A percentile compares a stretch with the other conserved stretches of the same genome.
Evolutionary conservation across 2,113 vertebrate genomes (phyloP).

Genomic region (Gasterosteus nipponicus): DNA sequence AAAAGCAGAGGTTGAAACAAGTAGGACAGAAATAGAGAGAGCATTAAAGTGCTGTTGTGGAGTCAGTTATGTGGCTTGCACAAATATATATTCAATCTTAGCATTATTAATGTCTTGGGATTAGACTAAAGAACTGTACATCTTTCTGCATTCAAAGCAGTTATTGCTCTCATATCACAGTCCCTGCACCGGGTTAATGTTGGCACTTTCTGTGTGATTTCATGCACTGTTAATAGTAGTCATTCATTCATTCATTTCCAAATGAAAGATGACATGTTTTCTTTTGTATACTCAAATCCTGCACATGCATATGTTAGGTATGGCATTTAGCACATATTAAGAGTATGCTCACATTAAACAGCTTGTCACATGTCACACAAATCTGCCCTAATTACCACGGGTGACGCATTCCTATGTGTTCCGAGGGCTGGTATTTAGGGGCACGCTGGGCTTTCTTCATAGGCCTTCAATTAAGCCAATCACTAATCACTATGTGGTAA

Average conservation of each 20-base stretch:
- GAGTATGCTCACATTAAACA: neutral
- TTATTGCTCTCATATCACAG: neutral
- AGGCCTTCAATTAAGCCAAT: slow-evolving; percentile 3
- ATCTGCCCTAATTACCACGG: neutral
- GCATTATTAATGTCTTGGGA: neutral
- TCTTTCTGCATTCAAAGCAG: neutral
- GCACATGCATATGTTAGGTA: neutral
- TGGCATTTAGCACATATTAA: neutral
- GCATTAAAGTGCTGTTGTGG: neutral
- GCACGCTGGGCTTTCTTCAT: slow-evolving; percentile 6
- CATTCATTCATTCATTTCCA: neutral
- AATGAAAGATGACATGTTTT: neutral
- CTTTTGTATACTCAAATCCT: neutral
- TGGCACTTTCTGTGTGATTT: neutral
- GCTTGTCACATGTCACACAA: slow-evolving; percentile 1
- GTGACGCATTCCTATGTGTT: neutral
- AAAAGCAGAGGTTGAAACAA: slow-evolving; percentile 24
- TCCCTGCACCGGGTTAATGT: neutral
- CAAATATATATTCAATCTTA: neutral
- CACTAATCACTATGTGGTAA: slow-evolving; percentile 15
- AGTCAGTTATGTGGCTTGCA: neutral
- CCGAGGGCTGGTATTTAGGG: neutral
- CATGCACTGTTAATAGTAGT: neutral
- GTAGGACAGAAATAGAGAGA: neutral
- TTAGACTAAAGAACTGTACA: neutral